A percentile compares a stretch with the other conserved stretches of the same genome.
Evolutionary conservation across 2,888 invertebrate genomes (phyloP).

Genomic region (Stenichneumon culpator): DNA sequence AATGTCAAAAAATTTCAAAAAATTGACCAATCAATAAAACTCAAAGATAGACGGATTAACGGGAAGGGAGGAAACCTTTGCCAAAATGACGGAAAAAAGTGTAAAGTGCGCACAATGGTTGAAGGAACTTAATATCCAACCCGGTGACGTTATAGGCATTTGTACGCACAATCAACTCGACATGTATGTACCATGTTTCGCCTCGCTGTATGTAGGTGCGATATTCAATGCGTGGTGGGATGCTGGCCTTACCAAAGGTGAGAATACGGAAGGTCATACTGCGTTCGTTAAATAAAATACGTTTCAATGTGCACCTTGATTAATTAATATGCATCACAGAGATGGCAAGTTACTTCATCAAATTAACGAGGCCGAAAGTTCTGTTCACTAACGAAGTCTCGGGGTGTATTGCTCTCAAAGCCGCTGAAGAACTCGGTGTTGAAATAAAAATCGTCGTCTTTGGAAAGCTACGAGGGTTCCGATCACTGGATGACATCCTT

Average conservation of each 20-base stretch:
- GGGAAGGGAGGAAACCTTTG: conserved; percentile 71
- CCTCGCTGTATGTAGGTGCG: conserved; percentile 75
- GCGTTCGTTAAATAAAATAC: not conserved
- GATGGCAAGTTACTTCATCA: conserved; percentile 72
- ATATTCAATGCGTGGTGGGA: conserved; percentile 78
- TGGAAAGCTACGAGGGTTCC: conserved; percentile 67
- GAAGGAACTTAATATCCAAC: conserved; percentile 73
- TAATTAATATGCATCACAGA: conserved; percentile 68
- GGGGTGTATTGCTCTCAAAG: conserved; percentile 58
- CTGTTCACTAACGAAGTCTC: conserved; percentile 73
- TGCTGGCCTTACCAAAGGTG: conserved; percentile 72
- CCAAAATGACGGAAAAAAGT: conserved; percentile 72
- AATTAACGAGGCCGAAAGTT: conserved; percentile 75
- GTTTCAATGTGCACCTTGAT: not conserved
- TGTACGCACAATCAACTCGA: conserved; percentile 77
- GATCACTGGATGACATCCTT: conserved; percentile 72
- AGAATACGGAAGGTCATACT: conserved; percentile 5
- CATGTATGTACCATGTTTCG: conserved; percentile 75
- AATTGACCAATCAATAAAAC: conserved; percentile 76
- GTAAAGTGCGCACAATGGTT: conserved; percentile 80
- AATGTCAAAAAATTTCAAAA: conserved; percentile 70
- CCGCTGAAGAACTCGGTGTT: conserved; percentile 67
- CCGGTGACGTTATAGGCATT: conserved; percentile 74
- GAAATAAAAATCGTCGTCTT: conserved; percentile 72
- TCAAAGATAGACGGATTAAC: conserved; percentile 75